A percentile compares a stretch with the other conserved stretches of the same genome.
Conservation (phyloP, 2,797 vertebrate species). For the Sebastes itinus region DNA sequence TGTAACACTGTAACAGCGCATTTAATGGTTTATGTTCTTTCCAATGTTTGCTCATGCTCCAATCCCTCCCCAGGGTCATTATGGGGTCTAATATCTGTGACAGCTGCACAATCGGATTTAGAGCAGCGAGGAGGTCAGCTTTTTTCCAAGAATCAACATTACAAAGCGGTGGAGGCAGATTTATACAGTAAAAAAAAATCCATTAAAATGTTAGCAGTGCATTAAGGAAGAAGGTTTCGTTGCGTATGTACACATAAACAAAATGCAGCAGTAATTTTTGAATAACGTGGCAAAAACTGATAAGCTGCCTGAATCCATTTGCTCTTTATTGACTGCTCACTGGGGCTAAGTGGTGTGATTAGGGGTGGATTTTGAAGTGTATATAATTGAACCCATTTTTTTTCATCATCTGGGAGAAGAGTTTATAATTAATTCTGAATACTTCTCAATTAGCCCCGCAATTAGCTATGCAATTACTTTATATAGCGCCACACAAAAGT, state of each 20-base stretch:
- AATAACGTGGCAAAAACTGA: conserved; percentile 18
- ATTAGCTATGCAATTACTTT: conserved; percentile 62
- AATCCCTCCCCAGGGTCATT: conserved; percentile 54
- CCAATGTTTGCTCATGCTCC: conserved; percentile 44
- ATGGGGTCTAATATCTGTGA: conserved; percentile 45
- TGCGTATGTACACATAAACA: conserved; percentile 3
- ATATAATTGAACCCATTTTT: conserved; percentile 54
- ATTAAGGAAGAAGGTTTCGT: background rate
- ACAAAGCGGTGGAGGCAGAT: background rate
- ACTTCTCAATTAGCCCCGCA: conserved; percentile 58
- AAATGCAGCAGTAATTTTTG: background rate
- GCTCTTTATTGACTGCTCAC: conserved; percentile 38
- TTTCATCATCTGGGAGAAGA: conserved; percentile 51
- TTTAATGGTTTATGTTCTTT: conserved; percentile 63
- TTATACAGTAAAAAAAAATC: background rate
- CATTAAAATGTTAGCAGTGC: background rate
- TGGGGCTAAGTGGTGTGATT: conserved; percentile 54
- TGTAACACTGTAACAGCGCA: conserved; percentile 30
- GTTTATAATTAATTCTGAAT: conserved; percentile 70
- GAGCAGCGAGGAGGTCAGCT: conserved; percentile 42
- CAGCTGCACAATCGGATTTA: conserved; percentile 55
- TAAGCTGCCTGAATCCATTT: conserved; percentile 27
- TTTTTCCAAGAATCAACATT: conserved; percentile 19
- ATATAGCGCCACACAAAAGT: conserved; percentile 33
- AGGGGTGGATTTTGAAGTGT: conserved; percentile 55